Base-by-base conservation (phyloP, 2,797 vertebrate genomes). In the Picus viridis region DNA sequence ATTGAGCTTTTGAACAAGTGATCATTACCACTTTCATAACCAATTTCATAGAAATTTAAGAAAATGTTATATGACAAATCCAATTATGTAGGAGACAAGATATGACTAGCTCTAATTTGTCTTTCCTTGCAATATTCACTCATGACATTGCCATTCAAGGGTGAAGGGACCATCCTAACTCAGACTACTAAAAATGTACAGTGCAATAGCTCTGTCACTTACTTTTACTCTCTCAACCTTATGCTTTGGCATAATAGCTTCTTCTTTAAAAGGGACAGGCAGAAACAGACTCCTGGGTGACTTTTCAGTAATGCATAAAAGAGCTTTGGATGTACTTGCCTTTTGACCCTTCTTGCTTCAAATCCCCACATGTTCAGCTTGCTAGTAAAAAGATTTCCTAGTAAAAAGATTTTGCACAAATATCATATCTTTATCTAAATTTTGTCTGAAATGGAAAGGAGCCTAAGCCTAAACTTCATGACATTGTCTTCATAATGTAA, bases 371-470 rank as follows among this genome's bases (percentile, higher is more conserved):
- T 45, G 61, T 89, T 92, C 89, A 81, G 15, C 61, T 86, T 57
- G 39, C 64, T 27, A 68, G 49, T 18, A 92, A 63, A 94, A 85
- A 67, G 59, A 29, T 64, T 74, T 86, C 43, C 45, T 54, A 43
- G 43, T 39, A 70, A 74, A 82, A 90, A 83, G 43, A 49, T 67
- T 78, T 89, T 76, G 56, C 63, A 57, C n/a, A 78, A 84, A 26
- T 57, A 47, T 43, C 0, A 0, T 32, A 41, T 12, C 39, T 89
- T 92, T 71, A 76, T n/a, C 27, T 27, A 83, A 62, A 89, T 85
- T 88, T 83, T 83, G 15, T 94, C 45, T 91, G 67, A 92, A 95
- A 92, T 83, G 63, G 51, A 93, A 87, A 95, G 29, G 7, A 81
- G 23, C 11, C 30, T 54, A 67, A 88, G 34, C 12, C 24, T 78